Evolutionary conservation across 2,113 vertebrate species (phyloP).

Genomic region (Petroica traversi): DNA sequence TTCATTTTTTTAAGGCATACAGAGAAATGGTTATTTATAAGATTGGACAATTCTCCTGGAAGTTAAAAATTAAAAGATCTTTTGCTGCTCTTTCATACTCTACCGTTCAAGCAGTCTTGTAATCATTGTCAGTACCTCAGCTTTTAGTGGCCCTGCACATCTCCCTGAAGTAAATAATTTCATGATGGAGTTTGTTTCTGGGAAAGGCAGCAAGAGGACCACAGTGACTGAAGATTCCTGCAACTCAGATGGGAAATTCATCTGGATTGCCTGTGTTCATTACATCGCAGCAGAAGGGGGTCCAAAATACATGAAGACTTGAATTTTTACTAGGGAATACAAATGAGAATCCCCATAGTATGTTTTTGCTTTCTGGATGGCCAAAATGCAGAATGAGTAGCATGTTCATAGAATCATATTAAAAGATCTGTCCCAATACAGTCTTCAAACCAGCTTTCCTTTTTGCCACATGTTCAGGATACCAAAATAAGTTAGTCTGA

Average conservation of each 20-base stretch:
- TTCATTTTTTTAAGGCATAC: background rate
- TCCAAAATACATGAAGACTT: background rate
- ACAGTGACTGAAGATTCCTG: background rate
- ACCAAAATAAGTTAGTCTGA: background rate
- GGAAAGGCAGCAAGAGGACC: background rate
- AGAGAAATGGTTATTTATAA: background rate
- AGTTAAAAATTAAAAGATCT: background rate
- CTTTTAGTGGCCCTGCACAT: background rate
- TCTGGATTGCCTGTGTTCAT: background rate
- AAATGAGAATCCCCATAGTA: background rate
- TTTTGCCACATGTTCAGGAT: background rate
- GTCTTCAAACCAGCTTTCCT: background rate
- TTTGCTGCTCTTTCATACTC: background rate
- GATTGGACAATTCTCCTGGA: background rate
- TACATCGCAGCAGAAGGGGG: background rate
- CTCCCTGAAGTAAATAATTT: background rate
- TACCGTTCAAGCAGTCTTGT: background rate
- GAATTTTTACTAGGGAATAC: background rate
- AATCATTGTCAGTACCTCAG: background rate
- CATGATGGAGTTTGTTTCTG: background rate
- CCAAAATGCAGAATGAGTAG: background rate
- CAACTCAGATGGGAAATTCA: background rate
- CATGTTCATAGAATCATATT: background rate
- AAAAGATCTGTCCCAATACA: background rate
- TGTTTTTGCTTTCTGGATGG: background rate